Evolutionary conservation across 2,113 vertebrate species (phyloP), one percentile per base, ranked within the genome.

Genomic region (Oceanodroma tethys): DNA sequence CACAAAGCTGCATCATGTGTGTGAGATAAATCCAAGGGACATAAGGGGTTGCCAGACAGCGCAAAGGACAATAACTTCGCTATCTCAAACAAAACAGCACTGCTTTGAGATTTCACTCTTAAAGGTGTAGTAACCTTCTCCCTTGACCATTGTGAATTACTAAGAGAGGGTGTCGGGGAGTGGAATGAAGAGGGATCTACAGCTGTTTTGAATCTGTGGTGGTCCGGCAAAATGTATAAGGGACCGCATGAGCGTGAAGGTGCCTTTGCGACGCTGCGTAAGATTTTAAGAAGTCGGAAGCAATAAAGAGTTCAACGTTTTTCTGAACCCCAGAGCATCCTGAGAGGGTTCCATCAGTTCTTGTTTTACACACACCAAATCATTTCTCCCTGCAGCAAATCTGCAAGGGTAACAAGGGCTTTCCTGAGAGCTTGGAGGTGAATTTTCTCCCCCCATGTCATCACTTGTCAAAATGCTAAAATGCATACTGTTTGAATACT

Each of bases 1-100:
- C 40, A 76, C 97, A 98, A 98, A 98, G 98, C 98, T 97, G 95
- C 97, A 81, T 98, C 98, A 98, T 98, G 98, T 98, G 98, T 98
- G 95, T 80, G 98, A 98, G 98, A 98, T 98, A 97, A 97, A 96
- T 74, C 91, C 96, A 89, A 73, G 96, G 96, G 97, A 98, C 96
- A 97, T 22, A 38, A 95, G 91, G 83, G 91, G 81, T 81, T 94
- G 89, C 94, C 95, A 93, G 96, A 96, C 89, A 93, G 92, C 48
- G 25, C 71, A 89, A 32, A 91, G 94, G 97, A 98, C 92, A 96
- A 97, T 93, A 53, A 58, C 63, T 76, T 43, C 3, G 91, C 91
- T 93, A 96, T 96, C 96, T 91, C 84, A 38, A 74, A 76, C 82
- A 88, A 48, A 83, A 68, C 82, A 13, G 58, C 2, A 1, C 59